phyloP scores from a whole-genome alignment of 2,113 vertebrate genomes.

The Panthera leo region DNA sequence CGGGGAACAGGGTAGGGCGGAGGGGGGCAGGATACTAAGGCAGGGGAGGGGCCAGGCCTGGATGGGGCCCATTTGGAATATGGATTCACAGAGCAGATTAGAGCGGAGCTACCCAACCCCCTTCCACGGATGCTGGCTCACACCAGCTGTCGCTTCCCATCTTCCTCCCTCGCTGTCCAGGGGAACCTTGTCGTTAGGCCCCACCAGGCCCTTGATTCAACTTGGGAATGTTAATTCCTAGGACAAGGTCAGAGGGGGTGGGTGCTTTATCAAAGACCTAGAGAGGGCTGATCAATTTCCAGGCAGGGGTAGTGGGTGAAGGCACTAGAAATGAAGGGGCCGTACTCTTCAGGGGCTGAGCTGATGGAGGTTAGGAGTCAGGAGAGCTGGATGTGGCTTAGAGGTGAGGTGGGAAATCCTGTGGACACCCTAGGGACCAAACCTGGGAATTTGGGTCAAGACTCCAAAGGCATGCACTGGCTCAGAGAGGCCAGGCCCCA shows the following conservation, averaged over 20 bases:
- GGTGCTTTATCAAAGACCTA: neutral
- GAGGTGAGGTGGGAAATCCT: neutral
- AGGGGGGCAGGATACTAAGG: neutral
- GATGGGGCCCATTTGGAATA: neutral
- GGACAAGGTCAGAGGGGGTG: neutral
- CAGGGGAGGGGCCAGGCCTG: neutral
- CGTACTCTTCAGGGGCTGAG: neutral
- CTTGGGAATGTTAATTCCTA: neutral
- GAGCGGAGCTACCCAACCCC: fast-evolving
- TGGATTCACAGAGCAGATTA: neutral
- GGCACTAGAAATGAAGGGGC: neutral
- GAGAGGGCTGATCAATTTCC: neutral
- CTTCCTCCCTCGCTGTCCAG: neutral
- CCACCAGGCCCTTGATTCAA: fast-evolving
- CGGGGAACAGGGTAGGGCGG: fast-evolving
- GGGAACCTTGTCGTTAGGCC: neutral
- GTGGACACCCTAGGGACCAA: neutral
- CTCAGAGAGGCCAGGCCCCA: neutral
- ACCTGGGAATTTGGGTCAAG: neutral
- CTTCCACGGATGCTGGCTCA: fast-evolving
- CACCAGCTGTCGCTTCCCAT: neutral
- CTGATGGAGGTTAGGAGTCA: neutral
- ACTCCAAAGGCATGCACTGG: neutral
- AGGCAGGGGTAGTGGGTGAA: neutral
- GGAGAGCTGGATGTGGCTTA: conserved; percentile 2